Base-by-base conservation (phyloP, 2,797 vertebrate genomes). In the Heliangelus exortis region DNA sequence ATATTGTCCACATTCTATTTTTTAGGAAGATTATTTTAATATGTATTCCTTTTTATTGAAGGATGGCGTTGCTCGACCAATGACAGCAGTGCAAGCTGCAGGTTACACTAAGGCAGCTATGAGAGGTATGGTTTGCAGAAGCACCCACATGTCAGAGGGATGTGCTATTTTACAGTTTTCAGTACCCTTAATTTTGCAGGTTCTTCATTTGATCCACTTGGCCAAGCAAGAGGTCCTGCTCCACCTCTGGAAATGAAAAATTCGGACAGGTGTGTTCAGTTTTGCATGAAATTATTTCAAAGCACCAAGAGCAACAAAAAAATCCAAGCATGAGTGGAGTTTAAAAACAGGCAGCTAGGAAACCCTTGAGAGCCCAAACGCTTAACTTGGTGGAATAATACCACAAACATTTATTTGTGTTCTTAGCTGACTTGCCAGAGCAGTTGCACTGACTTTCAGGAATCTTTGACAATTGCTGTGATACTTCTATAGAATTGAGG, bases 11-110 rank as follows among this genome's bases (percentile, higher is more conserved):
- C 33, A 43, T 7, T n/a, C 6, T 57, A 0, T 10, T 74, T 91
- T 76, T 93, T 74, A 66, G 34, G 36, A 71, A 54, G 39, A 18
- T 54, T 47, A 75, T 93, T 74, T 80, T 86, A 93, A 86, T 73
- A 3, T 36, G 10, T 71, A 23, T 77, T 94, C 36, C 79, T 95
- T n/a, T 96, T 92, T 68, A 36, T 95, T 96, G 94, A 93, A 99
- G 99, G 99, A 99, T 85, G 99, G 98, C 55, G 96, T 98, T 67
- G 96, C 98, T 93, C 98, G 99, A 74, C 99, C 99, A 21, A 99
- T 99, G 99, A 99, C 99, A 62, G 99, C 99, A 58, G 98, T 99
- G 82, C 98, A 98, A 96, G 99, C 99, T 84, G 99, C 99, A 85
- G 99, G 99, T 80, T 99, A 98, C 97, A 98, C 98, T 28, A 99